Percentiles rank a stretch among this genome's conserved stretches.
Evolutionary conservation across 2,888 invertebrate genomes (phyloP).

Genomic region (Ornithoptera priamus): DNA sequence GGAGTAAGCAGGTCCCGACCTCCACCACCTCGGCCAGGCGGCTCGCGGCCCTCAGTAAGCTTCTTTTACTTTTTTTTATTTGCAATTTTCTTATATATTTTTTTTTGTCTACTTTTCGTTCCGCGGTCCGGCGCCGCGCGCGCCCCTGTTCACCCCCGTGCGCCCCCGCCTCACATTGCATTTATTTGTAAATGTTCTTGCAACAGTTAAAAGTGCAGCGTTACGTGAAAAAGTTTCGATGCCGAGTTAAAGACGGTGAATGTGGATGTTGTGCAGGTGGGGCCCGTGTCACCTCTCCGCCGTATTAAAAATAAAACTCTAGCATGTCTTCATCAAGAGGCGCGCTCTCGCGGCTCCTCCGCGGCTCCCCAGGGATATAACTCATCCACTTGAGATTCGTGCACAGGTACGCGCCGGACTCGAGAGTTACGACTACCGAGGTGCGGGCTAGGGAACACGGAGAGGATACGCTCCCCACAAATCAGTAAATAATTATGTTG

Average conservation of each 20-base stretch:
- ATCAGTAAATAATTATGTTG: slow-evolving; percentile 77
- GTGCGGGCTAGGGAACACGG: slow-evolving; percentile 28
- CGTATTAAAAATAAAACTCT: slow-evolving; percentile 67
- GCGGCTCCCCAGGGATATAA: slow-evolving; percentile 71
- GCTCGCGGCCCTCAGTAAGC: slow-evolving; percentile 78
- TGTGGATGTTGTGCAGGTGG: too few species aligned
- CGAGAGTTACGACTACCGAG: slow-evolving; percentile 75
- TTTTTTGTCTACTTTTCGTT: slow-evolving; percentile 37
- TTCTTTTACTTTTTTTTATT: slow-evolving; percentile 75
- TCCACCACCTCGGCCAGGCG: slow-evolving; percentile 78
- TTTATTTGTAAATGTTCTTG: too few species aligned
- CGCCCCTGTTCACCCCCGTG: too few species aligned
- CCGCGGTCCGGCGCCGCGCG: neutral
- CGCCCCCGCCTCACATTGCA: too few species aligned
- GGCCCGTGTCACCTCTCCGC: slow-evolving; percentile 20
- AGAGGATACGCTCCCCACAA: slow-evolving; percentile 46
- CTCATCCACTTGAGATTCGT: slow-evolving; percentile 77
- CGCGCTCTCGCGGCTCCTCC: slow-evolving; percentile 49
- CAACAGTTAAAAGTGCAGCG: too few species aligned
- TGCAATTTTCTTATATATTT: slow-evolving; percentile 48
- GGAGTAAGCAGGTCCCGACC: slow-evolving; percentile 78
- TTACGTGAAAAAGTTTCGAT: too few species aligned
- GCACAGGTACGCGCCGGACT: slow-evolving; percentile 74
- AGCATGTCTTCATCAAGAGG: slow-evolving; percentile 73
- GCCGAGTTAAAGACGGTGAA: too few species aligned